Base-by-base conservation (phyloP, 1,140 invertebrate species). In the Zaprionus gabonicus region DNA sequence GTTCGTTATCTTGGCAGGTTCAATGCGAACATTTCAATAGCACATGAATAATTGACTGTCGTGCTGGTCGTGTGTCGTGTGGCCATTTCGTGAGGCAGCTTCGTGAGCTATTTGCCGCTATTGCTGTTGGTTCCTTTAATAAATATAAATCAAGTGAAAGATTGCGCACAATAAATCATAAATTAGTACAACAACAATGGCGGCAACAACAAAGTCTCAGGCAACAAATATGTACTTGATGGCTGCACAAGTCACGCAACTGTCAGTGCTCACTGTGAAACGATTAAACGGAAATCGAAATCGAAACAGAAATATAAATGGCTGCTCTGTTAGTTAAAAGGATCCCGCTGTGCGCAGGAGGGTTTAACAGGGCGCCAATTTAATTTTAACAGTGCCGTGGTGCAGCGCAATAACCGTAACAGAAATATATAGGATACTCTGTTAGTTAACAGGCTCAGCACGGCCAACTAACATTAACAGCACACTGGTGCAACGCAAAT, bases 121-220 rank as follows among this genome's bases (percentile, higher is more conserved):
- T 31, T 49, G 27, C 17, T 44, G 46, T 10, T 51, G 10, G 25
- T 66, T 67, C 65, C 59, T 72, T 65, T 44, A 71, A 65, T 59
- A 66, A 71, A 72, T 72, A 78, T 81, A 80, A 85, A 85, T 81
- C 74, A 84, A 84, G 82, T 85, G 82, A 85, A 84, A 84, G 81
- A 84, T 80, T 77, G 77, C 68, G 44, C 44, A 56, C 72, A 25
- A 79, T 74, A 81, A 81, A 77, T 85, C 78, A 76, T 56, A 74
- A 86, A 82, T 75, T 73, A 75, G 68, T 71, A 75, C 67, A 75
- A 75, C 58, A 75, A 75, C 65, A 70, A 55, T 63, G 49, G 49
- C 66, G 73, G 73, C 68, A 60, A 71, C 59, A 76, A 76, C 68
- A 76, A 71, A 71, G 65, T n/a, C 65, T 12, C 20, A 64, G 36